phyloP scores from a whole-genome alignment of 2,797 vertebrate genomes.

The Garrulus glandarius region DNA sequence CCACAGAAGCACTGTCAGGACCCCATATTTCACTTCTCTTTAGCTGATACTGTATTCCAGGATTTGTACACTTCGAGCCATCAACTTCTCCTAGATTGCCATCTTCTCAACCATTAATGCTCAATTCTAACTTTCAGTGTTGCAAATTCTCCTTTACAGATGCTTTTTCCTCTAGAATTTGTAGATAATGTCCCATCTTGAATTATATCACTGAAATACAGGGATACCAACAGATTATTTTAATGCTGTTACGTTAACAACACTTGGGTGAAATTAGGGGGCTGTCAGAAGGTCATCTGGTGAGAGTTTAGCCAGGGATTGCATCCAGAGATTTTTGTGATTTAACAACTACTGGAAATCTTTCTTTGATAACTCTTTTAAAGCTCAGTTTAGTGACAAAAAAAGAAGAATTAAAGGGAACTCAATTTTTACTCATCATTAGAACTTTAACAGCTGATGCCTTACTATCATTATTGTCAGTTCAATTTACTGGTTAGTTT shows the following conservation, averaged over 20 bases:
- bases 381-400: background rate
- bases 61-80: background rate
- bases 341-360: background rate
- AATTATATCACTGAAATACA: background rate
- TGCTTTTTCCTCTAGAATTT: background rate
- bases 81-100: background rate
- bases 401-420: background rate
- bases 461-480: background rate
- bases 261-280: background rate
- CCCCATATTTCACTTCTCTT: background rate
- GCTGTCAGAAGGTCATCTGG: background rate
- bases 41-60: background rate
- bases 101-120: background rate
- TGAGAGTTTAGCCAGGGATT: background rate
- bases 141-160: background rate
- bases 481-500: background rate
- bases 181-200: background rate
- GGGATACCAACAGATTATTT: background rate
- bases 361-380: background rate
- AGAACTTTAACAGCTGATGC: background rate
- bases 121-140: background rate
- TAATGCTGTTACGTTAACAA: background rate
- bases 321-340: background rate
- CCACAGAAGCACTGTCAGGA: background rate
- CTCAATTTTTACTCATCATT: background rate